Conservation (phyloP, 2,113 vertebrate species). For the Bos indicus region DNA sequence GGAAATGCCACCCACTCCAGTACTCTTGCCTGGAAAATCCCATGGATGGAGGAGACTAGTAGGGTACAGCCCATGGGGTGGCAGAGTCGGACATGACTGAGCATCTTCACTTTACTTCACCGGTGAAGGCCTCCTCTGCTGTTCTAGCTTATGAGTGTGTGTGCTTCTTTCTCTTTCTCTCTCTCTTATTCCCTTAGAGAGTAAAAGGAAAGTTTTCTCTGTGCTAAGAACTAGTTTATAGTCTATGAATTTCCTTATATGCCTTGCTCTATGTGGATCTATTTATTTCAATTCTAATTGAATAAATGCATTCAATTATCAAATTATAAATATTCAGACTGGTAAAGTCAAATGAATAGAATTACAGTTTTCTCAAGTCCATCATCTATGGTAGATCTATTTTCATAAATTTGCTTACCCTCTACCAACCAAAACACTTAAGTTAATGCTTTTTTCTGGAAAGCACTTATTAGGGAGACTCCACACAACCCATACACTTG, state of each 20-base stretch:
- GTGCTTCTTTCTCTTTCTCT: neutral
- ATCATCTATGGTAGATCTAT: neutral
- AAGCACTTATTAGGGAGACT: neutral
- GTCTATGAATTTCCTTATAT: neutral
- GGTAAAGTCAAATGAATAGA: neutral
- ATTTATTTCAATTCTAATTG: neutral
- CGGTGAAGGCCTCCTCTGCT: neutral
- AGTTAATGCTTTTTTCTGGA: neutral
- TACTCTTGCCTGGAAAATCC: neutral
- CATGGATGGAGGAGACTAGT: neutral
- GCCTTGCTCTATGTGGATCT: neutral
- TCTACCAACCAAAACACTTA: neutral
- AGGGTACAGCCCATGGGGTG: neutral
- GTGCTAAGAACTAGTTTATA: neutral
- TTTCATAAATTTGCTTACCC: neutral
- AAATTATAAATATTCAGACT: neutral
- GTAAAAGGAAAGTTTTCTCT: neutral
- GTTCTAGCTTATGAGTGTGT: neutral
- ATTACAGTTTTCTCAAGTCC: neutral
- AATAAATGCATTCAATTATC: neutral
- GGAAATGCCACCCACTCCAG: neutral
- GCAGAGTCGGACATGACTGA: accelerated
- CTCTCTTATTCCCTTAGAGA: neutral
- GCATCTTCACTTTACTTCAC: neutral
- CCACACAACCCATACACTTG: neutral